Percentiles rank a stretch among this genome's conserved stretches.
These are phyloP conservation scores for Haplochromis burtoni DNA, from an alignment of 2,113 vertebrate genomes.

Conservation along the genomic window DNA sequence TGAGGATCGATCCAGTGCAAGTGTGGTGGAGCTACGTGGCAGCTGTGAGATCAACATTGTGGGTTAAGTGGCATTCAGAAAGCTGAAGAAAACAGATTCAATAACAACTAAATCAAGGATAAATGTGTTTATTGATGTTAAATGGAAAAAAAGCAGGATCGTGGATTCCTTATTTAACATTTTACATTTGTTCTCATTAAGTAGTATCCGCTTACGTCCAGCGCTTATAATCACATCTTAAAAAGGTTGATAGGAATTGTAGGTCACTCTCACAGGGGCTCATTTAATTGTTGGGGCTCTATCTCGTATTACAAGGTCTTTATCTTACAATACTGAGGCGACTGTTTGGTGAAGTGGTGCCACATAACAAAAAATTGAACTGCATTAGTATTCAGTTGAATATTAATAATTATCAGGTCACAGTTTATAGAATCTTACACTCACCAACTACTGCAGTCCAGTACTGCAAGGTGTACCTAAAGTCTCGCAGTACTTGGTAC, in stretches of 20 bases:
- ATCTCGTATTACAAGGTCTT: background rate
- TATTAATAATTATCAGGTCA: background rate
- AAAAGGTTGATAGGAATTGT: background rate
- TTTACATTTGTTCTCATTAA: background rate
- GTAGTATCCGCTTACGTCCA: background rate
- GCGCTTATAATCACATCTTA: background rate
- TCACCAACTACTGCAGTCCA: background rate
- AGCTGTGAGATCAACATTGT: background rate
- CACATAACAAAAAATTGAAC: background rate
- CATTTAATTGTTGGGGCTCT: background rate
- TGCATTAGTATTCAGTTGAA: background rate
- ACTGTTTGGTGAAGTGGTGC: background rate
- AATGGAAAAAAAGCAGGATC: background rate
- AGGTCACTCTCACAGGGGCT: background rate
- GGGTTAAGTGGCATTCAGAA: background rate
- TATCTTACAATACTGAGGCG: background rate
- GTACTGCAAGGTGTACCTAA: background rate
- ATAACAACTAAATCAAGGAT: background rate
- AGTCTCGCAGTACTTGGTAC: background rate
- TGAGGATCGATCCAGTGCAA: background rate
- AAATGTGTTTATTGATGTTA: background rate
- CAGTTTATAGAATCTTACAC: background rate
- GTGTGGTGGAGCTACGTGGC: background rate
- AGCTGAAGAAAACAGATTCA: background rate
- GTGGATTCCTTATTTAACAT: background rate